Percentiles rank a stretch among this genome's conserved stretches.
phyloP scores from a whole-genome alignment of 2,888 invertebrate species.

The Chrysomela aeneicollis region DNA sequence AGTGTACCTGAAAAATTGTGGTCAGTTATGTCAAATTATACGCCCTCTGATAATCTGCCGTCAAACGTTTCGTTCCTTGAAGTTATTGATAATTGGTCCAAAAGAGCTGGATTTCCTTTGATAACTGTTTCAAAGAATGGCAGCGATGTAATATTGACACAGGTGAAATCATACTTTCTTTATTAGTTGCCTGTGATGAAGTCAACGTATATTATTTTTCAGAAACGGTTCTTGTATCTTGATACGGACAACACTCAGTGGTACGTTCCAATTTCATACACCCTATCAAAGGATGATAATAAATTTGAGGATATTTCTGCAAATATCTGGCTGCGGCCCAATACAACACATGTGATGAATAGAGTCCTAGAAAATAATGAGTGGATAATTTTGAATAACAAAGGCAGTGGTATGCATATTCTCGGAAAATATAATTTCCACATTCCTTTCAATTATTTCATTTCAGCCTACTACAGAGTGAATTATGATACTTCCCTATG shows the following conservation, averaged over 20 bases:
- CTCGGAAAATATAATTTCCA: not conserved
- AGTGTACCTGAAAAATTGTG: constrained; percentile 65
- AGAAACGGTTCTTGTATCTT: constrained; percentile 42
- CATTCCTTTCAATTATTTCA: constrained; percentile 7
- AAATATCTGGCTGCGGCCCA: constrained; percentile 50
- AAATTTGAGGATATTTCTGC: constrained; percentile 57
- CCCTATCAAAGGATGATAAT: constrained; percentile 57
- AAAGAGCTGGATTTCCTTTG: constrained; percentile 69
- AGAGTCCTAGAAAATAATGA: constrained; percentile 27
- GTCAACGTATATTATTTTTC: constrained; percentile 16
- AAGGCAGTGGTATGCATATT: constrained; percentile 39
- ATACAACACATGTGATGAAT: constrained; percentile 20
- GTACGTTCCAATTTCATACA: constrained; percentile 65
- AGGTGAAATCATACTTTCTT: constrained; percentile 41
- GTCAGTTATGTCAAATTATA: constrained; percentile 57
- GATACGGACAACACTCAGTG: constrained; percentile 52
- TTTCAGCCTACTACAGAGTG: constrained; percentile 71
- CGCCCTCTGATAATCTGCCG: constrained; percentile 30
- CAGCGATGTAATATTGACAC: constrained; percentile 40
- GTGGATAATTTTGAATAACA: constrained; percentile 48
- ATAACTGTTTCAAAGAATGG: constrained; percentile 58
- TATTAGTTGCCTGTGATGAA: not conserved
- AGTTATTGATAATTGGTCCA: constrained; percentile 70
- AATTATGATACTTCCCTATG: constrained; percentile 70
- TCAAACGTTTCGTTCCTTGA: constrained; percentile 24